phyloP scores from a whole-genome alignment of 2,113 vertebrate species.

The Odontophorus gujanensis region DNA sequence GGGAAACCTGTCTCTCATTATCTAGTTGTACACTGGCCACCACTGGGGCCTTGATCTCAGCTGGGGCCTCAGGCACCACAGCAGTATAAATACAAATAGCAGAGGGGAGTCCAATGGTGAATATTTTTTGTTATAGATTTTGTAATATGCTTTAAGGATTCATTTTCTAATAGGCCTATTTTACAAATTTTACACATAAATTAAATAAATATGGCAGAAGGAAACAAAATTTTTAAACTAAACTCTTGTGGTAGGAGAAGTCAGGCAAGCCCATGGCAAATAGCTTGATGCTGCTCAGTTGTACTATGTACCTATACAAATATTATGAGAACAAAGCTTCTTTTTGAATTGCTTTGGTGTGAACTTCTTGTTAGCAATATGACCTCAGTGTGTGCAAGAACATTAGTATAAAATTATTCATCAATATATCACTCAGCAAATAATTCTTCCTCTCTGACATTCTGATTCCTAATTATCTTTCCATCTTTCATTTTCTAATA shows the following conservation, averaged over 20 bases:
- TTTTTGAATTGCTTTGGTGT: conserved; percentile 41
- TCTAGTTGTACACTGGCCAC: conserved; percentile 62
- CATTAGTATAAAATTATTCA: conserved; percentile 63
- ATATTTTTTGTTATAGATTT: conserved; percentile 44
- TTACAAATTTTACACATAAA: conserved; percentile 48
- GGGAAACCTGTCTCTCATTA: conserved; percentile 73
- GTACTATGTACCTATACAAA: not conserved
- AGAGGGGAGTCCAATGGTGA: conserved; percentile 29
- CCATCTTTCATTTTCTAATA: conserved; percentile 55
- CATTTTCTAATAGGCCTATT: conserved; percentile 43
- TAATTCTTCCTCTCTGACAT: conserved; percentile 62
- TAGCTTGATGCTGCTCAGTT: not conserved
- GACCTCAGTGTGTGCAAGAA: conserved; percentile 20
- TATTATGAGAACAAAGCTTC: conserved; percentile 14
- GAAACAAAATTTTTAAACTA: conserved; percentile 14
- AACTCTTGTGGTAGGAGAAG: not conserved
- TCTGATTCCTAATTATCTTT: conserved; percentile 63
- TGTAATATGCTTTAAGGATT: conserved; percentile 28
- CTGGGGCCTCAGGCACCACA: conserved; percentile 59
- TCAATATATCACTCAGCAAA: conserved; percentile 73
- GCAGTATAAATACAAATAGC: conserved; percentile 56
- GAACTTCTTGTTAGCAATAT: conserved; percentile 42
- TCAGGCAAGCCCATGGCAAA: conserved; percentile 8
- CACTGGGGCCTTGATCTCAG: conserved; percentile 55
- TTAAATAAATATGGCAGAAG: conserved; percentile 53